Conservation (phyloP, 2,797 vertebrate genomes). For the Halcyon chelicuti region DNA sequence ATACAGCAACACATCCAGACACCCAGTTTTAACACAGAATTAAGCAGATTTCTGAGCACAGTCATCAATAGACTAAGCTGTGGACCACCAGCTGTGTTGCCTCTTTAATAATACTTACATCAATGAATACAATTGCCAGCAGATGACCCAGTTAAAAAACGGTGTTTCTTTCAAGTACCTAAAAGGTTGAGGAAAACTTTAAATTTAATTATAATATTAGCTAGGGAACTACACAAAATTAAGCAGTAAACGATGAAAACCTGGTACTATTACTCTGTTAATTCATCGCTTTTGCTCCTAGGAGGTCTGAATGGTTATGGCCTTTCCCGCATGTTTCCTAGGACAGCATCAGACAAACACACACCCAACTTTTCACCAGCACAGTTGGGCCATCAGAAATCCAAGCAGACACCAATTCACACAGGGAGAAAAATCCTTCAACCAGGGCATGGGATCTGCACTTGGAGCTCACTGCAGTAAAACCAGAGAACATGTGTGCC, state of each 20-base stretch:
- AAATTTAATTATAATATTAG: neutral
- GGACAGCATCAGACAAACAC: neutral
- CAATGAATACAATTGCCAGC: neutral
- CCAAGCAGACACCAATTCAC: neutral
- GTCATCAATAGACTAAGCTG: neutral
- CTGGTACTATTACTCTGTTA: neutral
- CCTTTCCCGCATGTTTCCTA: neutral
- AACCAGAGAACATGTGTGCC: neutral
- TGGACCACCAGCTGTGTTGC: neutral
- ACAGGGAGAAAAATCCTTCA: neutral
- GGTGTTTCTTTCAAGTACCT: neutral
- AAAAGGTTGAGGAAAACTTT: neutral
- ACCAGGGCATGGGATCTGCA: neutral
- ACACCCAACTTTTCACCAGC: neutral
- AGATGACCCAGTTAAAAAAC: neutral
- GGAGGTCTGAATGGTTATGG: neutral
- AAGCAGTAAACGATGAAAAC: neutral
- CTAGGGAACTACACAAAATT: neutral
- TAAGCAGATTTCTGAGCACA: neutral
- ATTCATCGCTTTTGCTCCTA: neutral
- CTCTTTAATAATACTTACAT: neutral
- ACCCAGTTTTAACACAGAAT: neutral
- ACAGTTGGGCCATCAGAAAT: neutral
- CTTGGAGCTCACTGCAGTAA: neutral
- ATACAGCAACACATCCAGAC: neutral